These are phyloP conservation scores for Porites lobata DNA, from an alignment of 92 coral and sea anemone genomes.

Conservation along the genomic window DNA sequence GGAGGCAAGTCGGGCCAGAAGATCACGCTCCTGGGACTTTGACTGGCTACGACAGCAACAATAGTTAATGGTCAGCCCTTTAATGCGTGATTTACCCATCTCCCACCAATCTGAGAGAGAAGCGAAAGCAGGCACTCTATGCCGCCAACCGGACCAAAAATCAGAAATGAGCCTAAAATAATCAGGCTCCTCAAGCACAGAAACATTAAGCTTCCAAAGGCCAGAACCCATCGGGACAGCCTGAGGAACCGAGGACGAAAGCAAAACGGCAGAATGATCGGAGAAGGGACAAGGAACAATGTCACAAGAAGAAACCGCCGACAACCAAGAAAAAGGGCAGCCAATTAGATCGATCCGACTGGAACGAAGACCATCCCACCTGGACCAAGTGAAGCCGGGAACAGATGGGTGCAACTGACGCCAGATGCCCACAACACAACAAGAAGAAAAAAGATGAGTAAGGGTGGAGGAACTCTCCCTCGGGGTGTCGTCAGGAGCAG, in stretches of 20 bases:
- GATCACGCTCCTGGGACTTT: no score
- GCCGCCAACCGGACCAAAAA: no score
- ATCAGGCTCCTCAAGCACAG: no score
- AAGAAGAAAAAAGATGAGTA: not conserved
- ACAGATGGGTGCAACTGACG: not conserved
- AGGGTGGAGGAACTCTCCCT: not conserved
- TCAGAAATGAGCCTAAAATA: no score
- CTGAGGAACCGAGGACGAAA: not conserved
- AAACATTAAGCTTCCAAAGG: no score
- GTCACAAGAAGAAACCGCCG: not conserved
- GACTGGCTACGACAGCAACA: no score
- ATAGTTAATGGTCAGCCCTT: no score
- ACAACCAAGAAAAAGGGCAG: constrained; percentile 12
- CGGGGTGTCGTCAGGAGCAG: not conserved
- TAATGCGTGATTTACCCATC: no score
- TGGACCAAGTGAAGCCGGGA: constrained; percentile 33
- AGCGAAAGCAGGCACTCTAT: no score
- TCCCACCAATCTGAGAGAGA: no score
- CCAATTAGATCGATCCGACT: constrained; percentile 64
- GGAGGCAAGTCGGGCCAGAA: no score
- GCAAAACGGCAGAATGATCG: constrained; percentile 1
- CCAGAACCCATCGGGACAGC: no score
- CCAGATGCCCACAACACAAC: constrained; percentile 29
- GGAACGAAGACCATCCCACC: constrained; percentile 41
- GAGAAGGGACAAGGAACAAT: constrained; percentile 33